A percentile compares a stretch with the other conserved stretches of the same genome.
Conservation (phyloP, 2,888 invertebrate genomes). For the Acleris holmiana region DNA sequence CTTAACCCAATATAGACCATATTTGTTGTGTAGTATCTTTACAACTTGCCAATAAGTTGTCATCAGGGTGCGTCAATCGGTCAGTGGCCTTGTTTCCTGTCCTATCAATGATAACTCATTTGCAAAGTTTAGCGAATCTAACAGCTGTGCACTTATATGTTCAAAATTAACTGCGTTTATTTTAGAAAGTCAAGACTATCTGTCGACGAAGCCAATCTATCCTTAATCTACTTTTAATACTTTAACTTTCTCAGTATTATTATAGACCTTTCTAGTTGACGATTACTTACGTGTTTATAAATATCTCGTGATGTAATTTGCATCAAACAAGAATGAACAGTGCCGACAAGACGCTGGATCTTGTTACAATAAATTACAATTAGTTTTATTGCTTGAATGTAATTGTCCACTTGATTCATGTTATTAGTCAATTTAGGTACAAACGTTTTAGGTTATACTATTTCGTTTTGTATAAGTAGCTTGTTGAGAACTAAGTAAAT, state of each 20-base stretch:
- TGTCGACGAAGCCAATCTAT: neutral
- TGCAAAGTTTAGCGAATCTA: slow-evolving; percentile 36
- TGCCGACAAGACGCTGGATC: slow-evolving; percentile 10
- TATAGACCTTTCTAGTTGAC: slow-evolving; percentile 8
- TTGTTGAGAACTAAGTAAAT: too few relatives aligned
- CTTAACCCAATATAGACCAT: slow-evolving; percentile 34
- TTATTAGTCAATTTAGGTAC: slow-evolving; percentile 16
- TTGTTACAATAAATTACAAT: slow-evolving; percentile 30
- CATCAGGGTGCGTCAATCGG: slow-evolving; percentile 51
- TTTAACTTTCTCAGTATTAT: slow-evolving; percentile 4
- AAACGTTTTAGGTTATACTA: neutral
- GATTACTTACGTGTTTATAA: slow-evolving; percentile 13
- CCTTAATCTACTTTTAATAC: slow-evolving; percentile 25
- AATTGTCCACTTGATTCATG: slow-evolving; percentile 11
- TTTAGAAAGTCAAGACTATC: slow-evolving; percentile 15
- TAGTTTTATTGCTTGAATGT: slow-evolving; percentile 24
- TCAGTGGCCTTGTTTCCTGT: slow-evolving; percentile 63
- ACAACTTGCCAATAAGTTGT: slow-evolving; percentile 31
- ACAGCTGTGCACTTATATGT: slow-evolving; percentile 19
- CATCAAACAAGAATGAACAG: slow-evolving; percentile 17
- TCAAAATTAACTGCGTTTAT: neutral
- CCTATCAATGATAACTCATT: slow-evolving; percentile 57
- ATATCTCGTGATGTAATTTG: slow-evolving; percentile 22
- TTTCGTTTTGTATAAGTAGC: too few relatives aligned
- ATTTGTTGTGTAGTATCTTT: slow-evolving; percentile 35